phyloP scores from a whole-genome alignment of 2,888 invertebrate genomes.

The Drosophila macrospina region DNA sequence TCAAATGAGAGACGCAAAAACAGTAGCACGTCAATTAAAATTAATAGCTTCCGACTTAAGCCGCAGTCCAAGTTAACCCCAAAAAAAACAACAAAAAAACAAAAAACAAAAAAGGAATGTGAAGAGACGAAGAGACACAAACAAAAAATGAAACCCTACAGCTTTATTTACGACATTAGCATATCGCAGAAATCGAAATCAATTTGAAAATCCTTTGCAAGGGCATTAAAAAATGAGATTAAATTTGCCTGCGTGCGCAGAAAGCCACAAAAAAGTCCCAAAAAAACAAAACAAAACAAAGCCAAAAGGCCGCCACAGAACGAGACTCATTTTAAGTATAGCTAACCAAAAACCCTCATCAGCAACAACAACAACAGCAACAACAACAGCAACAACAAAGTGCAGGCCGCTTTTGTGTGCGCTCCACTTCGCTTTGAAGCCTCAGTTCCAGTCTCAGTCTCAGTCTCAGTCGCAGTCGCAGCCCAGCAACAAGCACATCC shows the following conservation, averaged over 20 bases:
- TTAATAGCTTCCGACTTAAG: constrained; percentile 82
- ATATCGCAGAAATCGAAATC: constrained; percentile 70
- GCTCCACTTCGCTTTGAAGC: constrained; percentile 72
- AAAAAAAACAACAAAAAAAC: constrained; percentile 18
- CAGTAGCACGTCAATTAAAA: constrained; percentile 81
- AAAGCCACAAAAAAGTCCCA: constrained; percentile 31
- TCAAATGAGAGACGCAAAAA: constrained; percentile 62
- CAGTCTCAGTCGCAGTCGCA: constrained; percentile 2
- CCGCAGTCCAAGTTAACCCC: constrained; percentile 50
- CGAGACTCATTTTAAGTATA: constrained; percentile 66
- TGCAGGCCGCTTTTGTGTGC: constrained; percentile 74
- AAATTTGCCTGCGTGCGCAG: constrained; percentile 73
- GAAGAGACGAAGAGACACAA: background rate
- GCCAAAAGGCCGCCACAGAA: constrained; percentile 62
- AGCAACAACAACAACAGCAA: constrained; percentile 51
- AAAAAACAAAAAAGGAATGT: background rate
- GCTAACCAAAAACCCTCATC: constrained; percentile 74
- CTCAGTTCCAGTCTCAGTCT: constrained; percentile 2
- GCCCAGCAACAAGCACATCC: constrained; percentile 16
- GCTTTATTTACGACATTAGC: constrained; percentile 80
- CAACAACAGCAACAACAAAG: constrained; percentile 70
- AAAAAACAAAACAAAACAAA: constrained; percentile 52
- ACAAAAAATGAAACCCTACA: constrained; percentile 42
- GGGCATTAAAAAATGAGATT: constrained; percentile 72
- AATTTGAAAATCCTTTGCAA: constrained; percentile 82